These are phyloP conservation scores for Papilio dardanus DNA, from an alignment of 1,140 invertebrate genomes.

Conservation along the genomic window DNA sequence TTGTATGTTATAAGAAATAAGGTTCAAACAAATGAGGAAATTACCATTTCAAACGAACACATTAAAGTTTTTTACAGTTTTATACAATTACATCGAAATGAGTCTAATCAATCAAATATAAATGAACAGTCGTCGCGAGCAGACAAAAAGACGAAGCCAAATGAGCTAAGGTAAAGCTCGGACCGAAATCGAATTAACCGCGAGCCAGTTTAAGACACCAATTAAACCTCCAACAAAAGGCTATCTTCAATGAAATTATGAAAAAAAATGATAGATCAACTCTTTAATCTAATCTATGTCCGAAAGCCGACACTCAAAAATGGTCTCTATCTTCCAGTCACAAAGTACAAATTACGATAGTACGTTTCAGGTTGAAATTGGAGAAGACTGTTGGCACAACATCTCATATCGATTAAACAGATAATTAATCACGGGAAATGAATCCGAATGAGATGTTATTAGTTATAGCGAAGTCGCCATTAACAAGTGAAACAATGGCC, in stretches of 20 bases:
- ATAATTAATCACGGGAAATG: constrained; percentile 82
- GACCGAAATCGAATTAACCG: constrained; percentile 78
- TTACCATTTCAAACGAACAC: background rate
- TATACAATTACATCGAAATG: constrained; percentile 54
- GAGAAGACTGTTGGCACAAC: constrained; percentile 80
- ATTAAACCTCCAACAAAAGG: constrained; percentile 79
- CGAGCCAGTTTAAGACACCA: constrained; percentile 77
- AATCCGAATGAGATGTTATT: constrained; percentile 82
- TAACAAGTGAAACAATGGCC: constrained; percentile 81
- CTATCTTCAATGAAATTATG: constrained; percentile 76
- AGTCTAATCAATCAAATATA: constrained; percentile 77
- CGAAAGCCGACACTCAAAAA: constrained; percentile 40
- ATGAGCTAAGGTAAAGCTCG: constrained; percentile 58
- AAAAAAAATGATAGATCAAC: constrained; percentile 81
- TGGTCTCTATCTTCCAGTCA: constrained; percentile 39
- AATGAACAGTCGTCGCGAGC: constrained; percentile 71
- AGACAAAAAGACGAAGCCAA: constrained; percentile 70
- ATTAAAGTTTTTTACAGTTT: constrained; percentile 28
- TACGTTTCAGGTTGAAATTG: constrained; percentile 47
- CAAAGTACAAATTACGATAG: constrained; percentile 48
- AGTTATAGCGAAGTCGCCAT: constrained; percentile 81
- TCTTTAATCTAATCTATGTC: constrained; percentile 78
- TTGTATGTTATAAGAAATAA: background rate
- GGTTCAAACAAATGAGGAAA: constrained; percentile 20
- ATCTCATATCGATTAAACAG: constrained; percentile 82